Conservation (phyloP, 2,797 vertebrate genomes). For the Anomalospiza imberbis region DNA sequence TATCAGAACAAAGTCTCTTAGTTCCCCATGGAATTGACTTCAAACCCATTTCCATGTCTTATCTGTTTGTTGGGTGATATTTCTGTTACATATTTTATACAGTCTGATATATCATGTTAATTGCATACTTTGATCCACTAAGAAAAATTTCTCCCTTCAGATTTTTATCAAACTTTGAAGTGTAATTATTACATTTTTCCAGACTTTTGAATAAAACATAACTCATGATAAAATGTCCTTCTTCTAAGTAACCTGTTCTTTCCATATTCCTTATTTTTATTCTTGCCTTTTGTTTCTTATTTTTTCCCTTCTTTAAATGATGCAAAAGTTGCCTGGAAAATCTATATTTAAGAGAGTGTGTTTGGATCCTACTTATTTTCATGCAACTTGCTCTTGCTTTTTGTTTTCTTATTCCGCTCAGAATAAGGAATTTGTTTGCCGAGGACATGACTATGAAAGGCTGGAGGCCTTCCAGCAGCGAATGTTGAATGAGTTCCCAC, state of each 20-base stretch:
- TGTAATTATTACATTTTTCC: not conserved
- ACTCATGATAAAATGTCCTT: not conserved
- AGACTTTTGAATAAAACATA: not conserved
- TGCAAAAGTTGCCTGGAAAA: not conserved
- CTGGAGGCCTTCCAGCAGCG: constrained; percentile 96
- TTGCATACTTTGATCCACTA: not conserved
- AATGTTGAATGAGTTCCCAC: constrained; percentile 95
- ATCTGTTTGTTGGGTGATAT: not conserved
- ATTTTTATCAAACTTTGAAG: not conserved
- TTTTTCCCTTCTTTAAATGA: not conserved
- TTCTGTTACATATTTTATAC: not conserved
- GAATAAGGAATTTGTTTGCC: constrained; percentile 98
- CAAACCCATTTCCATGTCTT: not conserved
- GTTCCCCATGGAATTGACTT: not conserved
- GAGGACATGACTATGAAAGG: constrained; percentile 94
- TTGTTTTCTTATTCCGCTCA: constrained; percentile 49
- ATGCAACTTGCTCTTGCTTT: not conserved
- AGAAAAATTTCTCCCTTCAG: not conserved
- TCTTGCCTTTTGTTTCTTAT: not conserved
- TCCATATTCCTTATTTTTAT: not conserved
- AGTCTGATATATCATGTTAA: not conserved
- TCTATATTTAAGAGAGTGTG: not conserved
- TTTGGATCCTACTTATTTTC: not conserved
- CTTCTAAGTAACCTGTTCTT: not conserved
- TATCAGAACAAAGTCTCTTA: not conserved